A percentile compares a stretch with the other conserved stretches of the same genome.
phyloP scores from a whole-genome alignment of 2,888 invertebrate species.

The Busseola fusca region DNA sequence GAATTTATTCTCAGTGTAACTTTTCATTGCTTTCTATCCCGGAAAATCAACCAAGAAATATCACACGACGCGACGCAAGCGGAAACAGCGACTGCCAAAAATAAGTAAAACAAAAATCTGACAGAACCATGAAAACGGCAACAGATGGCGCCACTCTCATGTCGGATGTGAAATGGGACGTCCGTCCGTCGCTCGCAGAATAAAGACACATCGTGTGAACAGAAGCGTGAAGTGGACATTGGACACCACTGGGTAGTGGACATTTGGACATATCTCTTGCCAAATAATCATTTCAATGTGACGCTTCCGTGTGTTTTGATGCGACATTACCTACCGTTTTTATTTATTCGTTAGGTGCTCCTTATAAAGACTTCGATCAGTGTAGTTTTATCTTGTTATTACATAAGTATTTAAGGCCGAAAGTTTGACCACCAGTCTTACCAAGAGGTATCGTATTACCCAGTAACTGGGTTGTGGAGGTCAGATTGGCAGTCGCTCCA shows the following conservation, averaged over 20 bases:
- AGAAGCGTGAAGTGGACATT: slow-evolving; percentile 30
- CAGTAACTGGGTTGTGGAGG: no score
- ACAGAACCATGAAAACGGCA: slow-evolving; percentile 33
- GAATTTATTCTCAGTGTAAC: slow-evolving; percentile 4
- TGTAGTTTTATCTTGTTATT: neutral
- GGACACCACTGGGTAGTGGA: slow-evolving; percentile 2
- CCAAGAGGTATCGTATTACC: no score
- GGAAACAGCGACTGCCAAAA: slow-evolving; percentile 26
- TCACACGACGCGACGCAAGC: slow-evolving; percentile 4
- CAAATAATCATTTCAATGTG: slow-evolving; percentile 6
- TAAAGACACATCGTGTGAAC: slow-evolving; percentile 27
- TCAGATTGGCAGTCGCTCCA: no score
- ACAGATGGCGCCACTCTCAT: slow-evolving; percentile 41
- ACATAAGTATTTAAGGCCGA: no score
- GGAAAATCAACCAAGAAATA: slow-evolving; percentile 18
- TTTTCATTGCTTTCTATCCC: slow-evolving; percentile 12
- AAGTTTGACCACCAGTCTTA: no score
- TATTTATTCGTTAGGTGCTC: neutral
- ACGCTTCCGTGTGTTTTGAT: neutral
- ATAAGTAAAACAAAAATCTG: slow-evolving; percentile 35
- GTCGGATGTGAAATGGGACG: slow-evolving; percentile 48
- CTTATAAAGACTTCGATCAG: neutral
- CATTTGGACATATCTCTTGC: slow-evolving; percentile 15
- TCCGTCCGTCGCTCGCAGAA: slow-evolving; percentile 22
- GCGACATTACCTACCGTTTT: neutral